Conservation (phyloP, 2,113 vertebrate genomes). For the Montifringilla adamsi region DNA sequence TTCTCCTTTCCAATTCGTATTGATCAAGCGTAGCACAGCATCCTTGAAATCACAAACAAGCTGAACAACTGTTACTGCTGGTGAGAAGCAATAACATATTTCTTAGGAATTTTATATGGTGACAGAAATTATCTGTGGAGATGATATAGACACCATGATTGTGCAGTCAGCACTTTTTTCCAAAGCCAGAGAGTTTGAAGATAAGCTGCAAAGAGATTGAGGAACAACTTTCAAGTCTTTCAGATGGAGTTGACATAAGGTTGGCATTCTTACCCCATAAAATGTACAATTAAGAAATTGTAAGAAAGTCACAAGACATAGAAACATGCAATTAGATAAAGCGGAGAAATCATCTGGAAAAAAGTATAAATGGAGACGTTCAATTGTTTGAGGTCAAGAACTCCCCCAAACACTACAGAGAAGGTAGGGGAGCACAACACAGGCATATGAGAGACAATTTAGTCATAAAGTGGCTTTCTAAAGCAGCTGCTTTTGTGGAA, state of each 20-base stretch:
- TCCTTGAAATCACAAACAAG: neutral
- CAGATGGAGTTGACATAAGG: neutral
- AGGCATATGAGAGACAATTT: neutral
- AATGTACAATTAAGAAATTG: neutral
- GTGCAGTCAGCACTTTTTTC: neutral
- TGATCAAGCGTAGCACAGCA: fast-evolving
- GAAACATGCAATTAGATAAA: neutral
- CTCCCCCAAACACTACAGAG: neutral
- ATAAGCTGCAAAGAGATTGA: neutral
- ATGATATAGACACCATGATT: neutral
- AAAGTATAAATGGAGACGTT: neutral
- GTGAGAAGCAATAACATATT: neutral
- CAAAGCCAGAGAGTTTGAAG: neutral
- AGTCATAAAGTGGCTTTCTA: neutral
- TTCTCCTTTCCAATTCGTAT: neutral
- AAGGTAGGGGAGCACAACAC: neutral
- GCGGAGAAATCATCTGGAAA: neutral
- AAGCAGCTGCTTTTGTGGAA: neutral
- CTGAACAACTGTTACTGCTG: neutral
- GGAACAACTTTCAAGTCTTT: neutral
- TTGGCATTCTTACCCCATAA: neutral
- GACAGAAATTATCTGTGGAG: neutral
- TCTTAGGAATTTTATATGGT: neutral
- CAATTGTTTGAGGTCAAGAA: neutral
- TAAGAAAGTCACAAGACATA: neutral